phyloP scores from a whole-genome alignment of 2,888 invertebrate genomes.

The Nomada flava region DNA sequence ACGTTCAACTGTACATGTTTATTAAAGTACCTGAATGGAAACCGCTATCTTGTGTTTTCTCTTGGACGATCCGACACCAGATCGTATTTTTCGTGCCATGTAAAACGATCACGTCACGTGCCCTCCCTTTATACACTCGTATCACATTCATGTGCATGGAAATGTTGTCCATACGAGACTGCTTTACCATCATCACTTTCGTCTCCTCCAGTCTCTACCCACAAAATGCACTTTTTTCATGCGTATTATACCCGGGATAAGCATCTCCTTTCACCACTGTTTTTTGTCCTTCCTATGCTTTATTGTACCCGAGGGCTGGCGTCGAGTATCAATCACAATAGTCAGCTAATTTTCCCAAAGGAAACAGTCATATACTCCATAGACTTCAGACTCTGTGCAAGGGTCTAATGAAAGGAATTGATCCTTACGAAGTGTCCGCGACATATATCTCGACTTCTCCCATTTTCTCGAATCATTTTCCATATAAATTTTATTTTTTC shows the following conservation, averaged over 20 bases:
- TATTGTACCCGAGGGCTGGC: not conserved
- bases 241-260: not conserved
- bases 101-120: constrained; percentile 17
- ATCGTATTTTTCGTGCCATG: constrained; percentile 19
- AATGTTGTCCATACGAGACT: not conserved
- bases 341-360: constrained; percentile 26
- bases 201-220: constrained; percentile 13
- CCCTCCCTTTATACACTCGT: constrained; percentile 1
- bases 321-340: constrained; percentile 15
- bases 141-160: not conserved
- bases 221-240: constrained; percentile 31
- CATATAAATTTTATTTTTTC: not conserved
- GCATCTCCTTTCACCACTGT: not conserved
- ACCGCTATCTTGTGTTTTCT: constrained; percentile 50
- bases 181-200: constrained; percentile 20
- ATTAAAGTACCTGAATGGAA: constrained; percentile 64
- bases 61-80: constrained; percentile 19
- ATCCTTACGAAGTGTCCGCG: not conserved
- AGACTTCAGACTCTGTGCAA: not conserved
- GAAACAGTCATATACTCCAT: not conserved
- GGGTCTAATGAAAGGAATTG: constrained; percentile 9
- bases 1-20: constrained; percentile 57
- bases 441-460: not conserved
- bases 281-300: not conserved
- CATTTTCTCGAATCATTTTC: not conserved